A percentile compares a stretch with the other conserved stretches of the same genome.
Evolutionary conservation across 2,797 vertebrate species (phyloP).

Genomic region (Thamnophis elegans): DNA sequence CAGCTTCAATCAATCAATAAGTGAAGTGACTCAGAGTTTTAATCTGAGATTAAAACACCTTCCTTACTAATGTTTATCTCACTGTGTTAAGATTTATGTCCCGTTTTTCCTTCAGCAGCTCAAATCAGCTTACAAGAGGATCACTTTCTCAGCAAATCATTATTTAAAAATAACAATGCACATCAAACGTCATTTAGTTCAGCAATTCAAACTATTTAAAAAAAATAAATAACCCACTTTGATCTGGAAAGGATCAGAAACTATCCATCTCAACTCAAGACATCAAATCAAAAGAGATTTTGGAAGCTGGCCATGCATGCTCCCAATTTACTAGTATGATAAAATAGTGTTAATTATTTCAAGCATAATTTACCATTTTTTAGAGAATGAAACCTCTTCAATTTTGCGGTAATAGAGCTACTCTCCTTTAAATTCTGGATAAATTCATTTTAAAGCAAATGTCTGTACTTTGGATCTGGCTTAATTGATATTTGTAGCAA

Average conservation of each 20-base stretch:
- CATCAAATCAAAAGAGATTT: neutral
- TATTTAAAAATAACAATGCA: neutral
- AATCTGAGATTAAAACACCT: constrained; percentile 6
- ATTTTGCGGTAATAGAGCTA: neutral
- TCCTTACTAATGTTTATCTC: neutral
- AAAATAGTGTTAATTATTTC: neutral
- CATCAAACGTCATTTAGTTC: neutral
- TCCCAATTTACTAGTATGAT: neutral
- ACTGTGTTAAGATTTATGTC: neutral
- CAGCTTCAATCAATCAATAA: neutral
- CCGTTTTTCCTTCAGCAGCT: neutral
- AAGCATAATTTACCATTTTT: neutral
- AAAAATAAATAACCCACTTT: neutral
- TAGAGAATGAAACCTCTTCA: neutral
- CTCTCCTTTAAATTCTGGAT: neutral
- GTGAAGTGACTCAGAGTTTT: constrained; percentile 5
- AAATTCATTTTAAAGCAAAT: neutral
- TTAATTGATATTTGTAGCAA: neutral
- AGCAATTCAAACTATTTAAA: neutral
- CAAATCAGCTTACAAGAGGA: neutral
- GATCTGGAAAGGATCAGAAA: neutral
- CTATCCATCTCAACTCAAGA: neutral
- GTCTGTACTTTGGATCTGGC: neutral
- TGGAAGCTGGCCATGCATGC: neutral
- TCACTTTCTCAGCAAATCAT: neutral